Evolutionary conservation across 1,140 invertebrate genomes (phyloP).

Genomic region (Drosophila melanogaster): Release_6_plus_ISO1_MT NT_033779.5:6805501-6806000

Average conservation of each 20-base stretch:
- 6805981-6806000: no score
- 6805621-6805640: conserved; percentile 48
- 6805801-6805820: conserved; percentile 20
- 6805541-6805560: conserved; percentile 10
- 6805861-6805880: no score
- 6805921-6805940: no score
- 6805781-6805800: background rate
- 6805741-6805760: background rate
- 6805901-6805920: no score
- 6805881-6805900: no score
- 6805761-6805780: background rate
- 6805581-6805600: conserved; percentile 33
- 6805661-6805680: conserved; percentile 49
- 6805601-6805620: conserved; percentile 63
- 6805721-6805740: background rate
- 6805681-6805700: conserved; percentile 13
- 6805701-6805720: conserved; percentile 25
- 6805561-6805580: background rate
- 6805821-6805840: conserved; percentile 10
- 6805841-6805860: background rate
- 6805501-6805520: conserved; percentile 68
- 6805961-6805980: no score
- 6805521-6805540: conserved; percentile 56
- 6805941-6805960: no score
- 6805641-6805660: conserved; percentile 49